Evolutionary conservation across 2,797 vertebrate genomes (phyloP).

Genomic region (Remorina albescens): DNA sequence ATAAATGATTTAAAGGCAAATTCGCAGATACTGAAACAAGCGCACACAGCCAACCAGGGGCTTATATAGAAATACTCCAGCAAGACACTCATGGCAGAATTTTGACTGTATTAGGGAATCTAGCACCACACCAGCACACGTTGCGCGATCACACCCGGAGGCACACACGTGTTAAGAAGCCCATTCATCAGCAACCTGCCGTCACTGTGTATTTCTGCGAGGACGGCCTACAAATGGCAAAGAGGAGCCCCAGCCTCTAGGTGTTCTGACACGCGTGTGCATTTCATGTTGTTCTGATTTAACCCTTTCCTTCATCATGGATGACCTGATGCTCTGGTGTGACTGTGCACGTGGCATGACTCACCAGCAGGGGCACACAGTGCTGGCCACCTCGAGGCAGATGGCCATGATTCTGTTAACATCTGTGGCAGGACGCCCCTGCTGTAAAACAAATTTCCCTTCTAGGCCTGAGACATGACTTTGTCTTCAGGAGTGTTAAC

Average conservation of each 20-base stretch:
- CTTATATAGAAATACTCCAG: conserved; percentile 66
- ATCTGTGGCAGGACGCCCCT: conserved; percentile 73
- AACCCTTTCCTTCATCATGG: conserved; percentile 44
- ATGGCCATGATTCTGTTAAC: conserved; percentile 77
- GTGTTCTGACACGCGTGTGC: not conserved
- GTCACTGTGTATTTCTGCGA: conserved; percentile 39
- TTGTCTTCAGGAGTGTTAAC: conserved; percentile 73
- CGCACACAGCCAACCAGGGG: conserved; percentile 60
- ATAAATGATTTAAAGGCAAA: conserved; percentile 76
- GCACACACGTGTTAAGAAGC: conserved; percentile 56
- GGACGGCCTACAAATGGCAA: conserved; percentile 31
- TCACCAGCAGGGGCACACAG: conserved; percentile 29
- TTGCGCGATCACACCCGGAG: conserved; percentile 44
- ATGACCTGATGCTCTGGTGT: conserved; percentile 47
- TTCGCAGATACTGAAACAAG: conserved; percentile 73
- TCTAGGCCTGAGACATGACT: conserved; percentile 58
- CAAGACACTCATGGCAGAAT: conserved; percentile 34
- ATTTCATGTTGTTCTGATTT: conserved; percentile 14
- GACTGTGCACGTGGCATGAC: conserved; percentile 37
- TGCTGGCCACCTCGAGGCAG: conserved; percentile 61
- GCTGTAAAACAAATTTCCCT: conserved; percentile 75
- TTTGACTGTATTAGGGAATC: conserved; percentile 65
- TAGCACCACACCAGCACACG: conserved; percentile 51
- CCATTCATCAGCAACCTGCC: conserved; percentile 78
- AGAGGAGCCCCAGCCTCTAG: conserved; percentile 1